Percentiles rank a stretch among this genome's conserved stretches.
phyloP scores from a whole-genome alignment of 2,797 vertebrate genomes.

The Paguma larvata region DNA sequence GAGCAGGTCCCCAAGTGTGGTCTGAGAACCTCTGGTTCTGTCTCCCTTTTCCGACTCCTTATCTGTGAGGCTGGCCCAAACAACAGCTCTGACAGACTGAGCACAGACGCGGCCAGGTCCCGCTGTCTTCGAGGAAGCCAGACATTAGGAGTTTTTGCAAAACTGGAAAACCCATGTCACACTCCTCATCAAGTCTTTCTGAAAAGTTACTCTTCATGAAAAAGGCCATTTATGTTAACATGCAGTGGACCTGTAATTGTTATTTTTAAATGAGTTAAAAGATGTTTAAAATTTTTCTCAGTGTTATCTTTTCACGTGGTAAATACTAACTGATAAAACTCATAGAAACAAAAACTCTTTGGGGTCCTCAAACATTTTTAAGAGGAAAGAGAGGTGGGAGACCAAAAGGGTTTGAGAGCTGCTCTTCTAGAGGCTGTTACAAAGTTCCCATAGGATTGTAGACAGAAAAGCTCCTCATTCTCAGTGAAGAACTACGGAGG shows the following conservation, averaged over 20 bases:
- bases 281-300: neutral
- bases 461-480: neutral
- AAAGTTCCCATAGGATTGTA: neutral
- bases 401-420: neutral
- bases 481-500: neutral
- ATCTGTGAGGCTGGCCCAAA: neutral
- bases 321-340: neutral
- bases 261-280: slow-evolving; percentile 12
- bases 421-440: neutral
- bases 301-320: neutral
- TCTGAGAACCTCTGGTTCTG: neutral
- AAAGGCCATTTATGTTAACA: neutral
- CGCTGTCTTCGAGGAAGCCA: neutral
- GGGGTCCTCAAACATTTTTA: neutral
- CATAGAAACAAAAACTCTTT: neutral
- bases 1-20: neutral
- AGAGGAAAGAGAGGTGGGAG: neutral
- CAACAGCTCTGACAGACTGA: neutral
- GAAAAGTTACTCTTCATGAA: neutral
- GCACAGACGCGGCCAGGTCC: neutral
- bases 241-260: no score
- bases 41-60: neutral
- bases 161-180: neutral
- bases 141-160: neutral
- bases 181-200: neutral